Percentiles rank a stretch among this genome's conserved stretches.
Conservation (phyloP, 2,888 invertebrate genomes). For the Papilio elwesi region DNA sequence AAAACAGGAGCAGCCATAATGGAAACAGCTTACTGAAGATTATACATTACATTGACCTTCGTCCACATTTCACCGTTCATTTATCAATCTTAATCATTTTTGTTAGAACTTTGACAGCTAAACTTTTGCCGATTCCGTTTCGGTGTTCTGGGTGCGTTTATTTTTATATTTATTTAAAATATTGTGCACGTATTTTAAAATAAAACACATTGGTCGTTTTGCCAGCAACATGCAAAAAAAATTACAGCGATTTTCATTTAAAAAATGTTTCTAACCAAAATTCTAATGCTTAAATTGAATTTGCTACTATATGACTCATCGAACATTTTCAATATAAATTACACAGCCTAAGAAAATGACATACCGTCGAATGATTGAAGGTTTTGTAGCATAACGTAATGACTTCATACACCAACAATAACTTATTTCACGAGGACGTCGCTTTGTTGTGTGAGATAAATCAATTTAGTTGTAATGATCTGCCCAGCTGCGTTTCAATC, state of each 20-base stretch:
- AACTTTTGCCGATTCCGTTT: neutral
- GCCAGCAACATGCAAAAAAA: too few species aligned
- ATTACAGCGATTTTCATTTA: too few species aligned
- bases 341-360: slow-evolving; percentile 38
- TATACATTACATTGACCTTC: too few species aligned
- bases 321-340: slow-evolving; percentile 40
- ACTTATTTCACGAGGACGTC: slow-evolving; percentile 46
- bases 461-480: slow-evolving; percentile 54
- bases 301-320: slow-evolving; percentile 4
- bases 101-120: neutral
- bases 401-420: slow-evolving; percentile 50
- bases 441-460: slow-evolving; percentile 54
- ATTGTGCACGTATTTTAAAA: too few species aligned
- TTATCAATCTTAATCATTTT: too few species aligned
- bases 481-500: slow-evolving; percentile 50
- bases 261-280: too few species aligned
- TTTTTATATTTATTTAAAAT: neutral
- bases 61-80: too few species aligned
- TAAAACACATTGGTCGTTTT: too few species aligned
- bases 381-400: slow-evolving; percentile 42
- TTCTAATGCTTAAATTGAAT: neutral
- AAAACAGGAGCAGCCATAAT: too few species aligned
- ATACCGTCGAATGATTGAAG: slow-evolving; percentile 39
- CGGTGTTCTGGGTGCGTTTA: neutral
- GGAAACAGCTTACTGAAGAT: too few species aligned